Base-by-base conservation (phyloP, 2,888 invertebrate genomes). In the Nephrotoma guestfalica region DNA sequence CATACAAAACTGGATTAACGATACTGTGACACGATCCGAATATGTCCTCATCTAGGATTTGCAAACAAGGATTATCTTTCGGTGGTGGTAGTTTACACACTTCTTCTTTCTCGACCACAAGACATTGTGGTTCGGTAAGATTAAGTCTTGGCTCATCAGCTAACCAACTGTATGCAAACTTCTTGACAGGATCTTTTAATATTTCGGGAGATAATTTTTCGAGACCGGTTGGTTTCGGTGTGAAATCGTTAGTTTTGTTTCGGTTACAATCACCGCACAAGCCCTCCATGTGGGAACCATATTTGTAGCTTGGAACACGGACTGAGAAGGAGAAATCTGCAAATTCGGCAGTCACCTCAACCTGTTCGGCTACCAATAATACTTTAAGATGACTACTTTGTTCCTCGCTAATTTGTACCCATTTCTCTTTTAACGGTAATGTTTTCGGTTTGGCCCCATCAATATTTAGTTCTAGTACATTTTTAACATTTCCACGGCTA, bases 251-350 rank as follows among this genome's bases (percentile, higher is more conserved):
- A 0, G 92, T 92, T 4, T 92, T 91, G 89, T 94, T 92, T 0
- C 93, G 93, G 86, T 94, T 94, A 90, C 95, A 96, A 88, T 95
- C 94, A 86, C 97, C 97, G 90, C 97, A 97, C 1, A 97, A 92
- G 0, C 97, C 97, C 90, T 96, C 96, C 86, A 96, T 94, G 88
- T 93, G 94, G 87, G 94, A 94, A 57, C 93, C 93, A 90, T 96
- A 97, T 87, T 94, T 92, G 88, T 94, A 93, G 0, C 97, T 96
- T 0, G 97, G 96, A 0, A 96, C 93, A 87, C 93, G 94, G 4
- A 95, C 90, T 0, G 90, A 90, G 88, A 93, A 93, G 88, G 93
- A 92, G 90, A 94, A 90, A 88, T 93, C 93, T 0, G 91, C 90
- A 87, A 91, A 91, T 0, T 90, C 88, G 6, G 89, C 90, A 0